Base-by-base conservation (phyloP, 2,797 vertebrate species). In the Tenualosa thibaudeaui region DNA sequence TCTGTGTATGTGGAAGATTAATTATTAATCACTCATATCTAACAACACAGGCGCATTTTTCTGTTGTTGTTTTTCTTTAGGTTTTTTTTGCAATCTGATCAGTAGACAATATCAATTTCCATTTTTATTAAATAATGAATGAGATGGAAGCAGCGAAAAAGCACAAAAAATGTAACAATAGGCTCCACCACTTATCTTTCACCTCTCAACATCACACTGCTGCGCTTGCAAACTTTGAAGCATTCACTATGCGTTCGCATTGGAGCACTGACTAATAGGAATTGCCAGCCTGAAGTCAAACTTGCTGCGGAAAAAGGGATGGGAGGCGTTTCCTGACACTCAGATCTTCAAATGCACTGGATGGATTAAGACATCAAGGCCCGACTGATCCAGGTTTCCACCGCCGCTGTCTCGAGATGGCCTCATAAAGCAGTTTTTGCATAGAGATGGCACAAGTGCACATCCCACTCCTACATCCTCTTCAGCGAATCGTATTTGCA, bases 351-450 rank as follows among this genome's bases (percentile, higher is more conserved):
- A 37, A 37, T 15, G 65, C 65, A 17, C 13, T 15, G 31, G 31
- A 12, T 71, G 65, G 65, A 71, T 71, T 26, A 65, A 65, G 62
- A 62, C 60, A 62, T 68, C 62, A 68, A 68, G 62, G 62, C 24
- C 62, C 13, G 26, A 71, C 65, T 37, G 65, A 71, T 37, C 65
- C 26, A 3, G 12, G 65, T 24, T 71, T 71, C 65, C 26, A 1
- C 31, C 5, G 31, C 12, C 17, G 65, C 31, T 5, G 31, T 71
- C 65, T 71, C 12, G 12, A 37, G 9, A 37, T 37, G 13, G 65
- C 26, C 65, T 40, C 65, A 71, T 15, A 37, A 68, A 31, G 26
- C 12, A 37, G 62, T 12, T 71, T 31, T 71, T 40, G 65, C 65
- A 71, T 71, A 37, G n/a, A 71, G 65, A 71, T 62, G 58, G 22